These are phyloP conservation scores for Acromyrmex heyeri DNA, from an alignment of 1,140 invertebrate genomes.

Conservation along the genomic window DNA sequence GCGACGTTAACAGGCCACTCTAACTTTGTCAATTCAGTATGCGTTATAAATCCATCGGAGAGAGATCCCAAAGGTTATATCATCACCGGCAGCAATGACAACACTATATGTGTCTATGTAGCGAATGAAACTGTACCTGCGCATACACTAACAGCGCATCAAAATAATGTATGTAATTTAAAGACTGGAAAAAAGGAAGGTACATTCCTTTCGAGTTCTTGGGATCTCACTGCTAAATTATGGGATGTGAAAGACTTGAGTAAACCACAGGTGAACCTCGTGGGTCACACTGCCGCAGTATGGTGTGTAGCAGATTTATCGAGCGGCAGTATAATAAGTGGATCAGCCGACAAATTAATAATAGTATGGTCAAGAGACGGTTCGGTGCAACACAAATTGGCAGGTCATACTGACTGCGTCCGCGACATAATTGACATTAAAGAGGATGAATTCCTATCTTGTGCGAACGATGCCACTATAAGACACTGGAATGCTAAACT, in stretches of 20 bases:
- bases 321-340: conserved; percentile 91
- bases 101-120: conserved; percentile 92
- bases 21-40: conserved; percentile 94
- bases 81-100: conserved; percentile 96
- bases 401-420: conserved; percentile 97
- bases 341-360: conserved; percentile 96
- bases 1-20: conserved; percentile 93
- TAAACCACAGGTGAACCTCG: conserved; percentile 87
- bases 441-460: conserved; percentile 92
- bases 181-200: conserved; percentile 86
- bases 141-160: conserved; percentile 92
- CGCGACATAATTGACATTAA: conserved; percentile 91
- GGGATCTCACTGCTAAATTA: conserved; percentile 95
- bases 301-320: conserved; percentile 93
- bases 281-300: conserved; percentile 94
- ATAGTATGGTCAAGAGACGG: conserved; percentile 92
- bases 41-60: conserved; percentile 90
- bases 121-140: conserved; percentile 88
- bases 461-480: conserved; percentile 96
- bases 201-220: conserved; percentile 93
- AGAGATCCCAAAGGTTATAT: conserved; percentile 92
- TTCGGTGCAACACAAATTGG: conserved; percentile 85
- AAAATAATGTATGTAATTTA: conserved; percentile 92
- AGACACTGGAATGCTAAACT: conserved; percentile 92
- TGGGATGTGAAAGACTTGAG: conserved; percentile 90